Conservation (phyloP, 2,113 vertebrate species). For the Beaufortia kweichowensis region DNA sequence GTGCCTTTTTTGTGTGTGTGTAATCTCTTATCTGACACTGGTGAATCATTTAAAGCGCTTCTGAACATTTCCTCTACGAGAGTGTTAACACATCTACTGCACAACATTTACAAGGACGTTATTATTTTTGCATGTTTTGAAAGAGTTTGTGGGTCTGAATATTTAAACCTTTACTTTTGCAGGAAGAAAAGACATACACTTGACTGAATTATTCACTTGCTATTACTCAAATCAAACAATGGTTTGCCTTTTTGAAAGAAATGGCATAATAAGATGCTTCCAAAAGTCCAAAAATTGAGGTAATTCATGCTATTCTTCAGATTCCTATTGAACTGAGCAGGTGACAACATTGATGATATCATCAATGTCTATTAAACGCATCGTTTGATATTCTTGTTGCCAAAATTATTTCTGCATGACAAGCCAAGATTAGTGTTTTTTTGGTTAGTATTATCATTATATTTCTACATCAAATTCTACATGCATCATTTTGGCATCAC, state of each 20-base stretch:
- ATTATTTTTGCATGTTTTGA: conserved; percentile 45
- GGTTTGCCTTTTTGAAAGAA: neutral
- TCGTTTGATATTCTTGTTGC: no score
- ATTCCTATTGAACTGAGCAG: no score
- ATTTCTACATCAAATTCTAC: no score
- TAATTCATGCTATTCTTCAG: no score
- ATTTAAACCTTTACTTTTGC: conserved; percentile 50
- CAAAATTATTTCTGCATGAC: no score
- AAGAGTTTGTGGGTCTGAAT: conserved; percentile 44
- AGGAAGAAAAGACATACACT: conserved; percentile 8
- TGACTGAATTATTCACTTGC: conserved; percentile 47
- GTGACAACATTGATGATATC: no score
- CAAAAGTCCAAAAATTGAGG: no score
- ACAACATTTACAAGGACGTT: neutral
- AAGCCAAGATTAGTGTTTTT: no score
- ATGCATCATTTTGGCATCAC: no score
- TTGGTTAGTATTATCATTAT: no score
- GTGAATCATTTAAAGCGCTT: conserved; percentile 23
- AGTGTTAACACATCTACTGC: neutral
- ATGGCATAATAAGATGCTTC: neutral
- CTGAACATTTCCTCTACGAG: neutral
- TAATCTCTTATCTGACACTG: conserved; percentile 2
- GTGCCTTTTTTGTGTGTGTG: neutral
- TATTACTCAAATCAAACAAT: conserved; percentile 40
- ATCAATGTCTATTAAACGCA: no score